Evolutionary conservation across 1,140 invertebrate genomes (phyloP).

Genomic region (Solenopsis fugax): DNA sequence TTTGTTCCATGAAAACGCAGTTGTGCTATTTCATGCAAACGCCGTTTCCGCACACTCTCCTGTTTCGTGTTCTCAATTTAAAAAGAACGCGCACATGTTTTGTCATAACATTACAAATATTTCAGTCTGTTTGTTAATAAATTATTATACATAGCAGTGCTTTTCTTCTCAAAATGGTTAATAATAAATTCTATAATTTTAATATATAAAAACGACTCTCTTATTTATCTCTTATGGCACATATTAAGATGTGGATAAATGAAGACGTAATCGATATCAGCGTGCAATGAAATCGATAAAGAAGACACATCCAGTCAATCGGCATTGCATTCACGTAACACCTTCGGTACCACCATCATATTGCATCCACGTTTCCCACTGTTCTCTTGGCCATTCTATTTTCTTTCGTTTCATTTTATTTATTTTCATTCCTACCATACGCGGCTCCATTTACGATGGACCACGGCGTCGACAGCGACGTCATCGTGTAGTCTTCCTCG

Average conservation of each 20-base stretch:
- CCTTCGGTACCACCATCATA: conserved; percentile 61
- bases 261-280: not conserved
- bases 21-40: not conserved
- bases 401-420: conserved; percentile 81
- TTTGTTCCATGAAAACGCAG: conserved; percentile 23
- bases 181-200: not conserved
- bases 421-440: conserved; percentile 66
- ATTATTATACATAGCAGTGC: not conserved
- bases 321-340: conserved; percentile 73
- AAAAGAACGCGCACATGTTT: not conserved
- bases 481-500: conserved; percentile 66
- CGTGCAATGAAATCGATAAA: conserved; percentile 5
- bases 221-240: not conserved
- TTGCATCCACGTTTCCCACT: conserved; percentile 56
- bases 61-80: not conserved
- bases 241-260: not conserved
- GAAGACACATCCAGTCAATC: conserved; percentile 41
- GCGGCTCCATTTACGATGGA: conserved; percentile 66
- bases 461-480: conserved; percentile 45
- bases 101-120: not conserved
- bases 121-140: not conserved
- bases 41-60: not conserved
- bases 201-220: not conserved
- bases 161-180: not conserved
- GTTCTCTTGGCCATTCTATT: conserved; percentile 74